Conservation (phyloP, 1,140 invertebrate genomes). For the Calephelis virginiensis region DNA sequence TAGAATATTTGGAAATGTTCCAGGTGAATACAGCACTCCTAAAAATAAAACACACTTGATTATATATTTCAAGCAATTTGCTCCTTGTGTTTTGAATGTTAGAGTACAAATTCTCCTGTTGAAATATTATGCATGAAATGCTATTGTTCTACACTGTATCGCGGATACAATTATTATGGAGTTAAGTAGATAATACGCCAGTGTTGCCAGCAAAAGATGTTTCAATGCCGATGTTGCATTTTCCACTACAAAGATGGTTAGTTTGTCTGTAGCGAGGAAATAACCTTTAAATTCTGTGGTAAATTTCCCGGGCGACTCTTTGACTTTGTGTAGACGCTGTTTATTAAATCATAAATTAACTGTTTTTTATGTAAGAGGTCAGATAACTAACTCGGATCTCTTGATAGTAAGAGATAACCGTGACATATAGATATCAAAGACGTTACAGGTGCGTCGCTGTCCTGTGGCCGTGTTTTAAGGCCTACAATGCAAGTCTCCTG, state of each 20-base stretch:
- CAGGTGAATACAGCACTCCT: conserved; percentile 26
- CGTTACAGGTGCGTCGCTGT: too few relatives aligned
- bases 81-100: neutral
- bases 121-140: neutral
- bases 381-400: too few relatives aligned
- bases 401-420: too few relatives aligned
- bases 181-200: conserved; percentile 37
- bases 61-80: conserved; percentile 15
- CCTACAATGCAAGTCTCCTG: too few relatives aligned
- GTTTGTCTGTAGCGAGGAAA: conserved; percentile 31
- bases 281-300: conserved; percentile 28
- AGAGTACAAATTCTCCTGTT: conserved; percentile 15
- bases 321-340: neutral
- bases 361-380: too few relatives aligned
- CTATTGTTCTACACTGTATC: conserved; percentile 23
- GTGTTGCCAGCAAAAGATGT: conserved; percentile 31
- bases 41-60: conserved; percentile 19
- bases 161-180: conserved; percentile 36
- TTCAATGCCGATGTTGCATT: conserved; percentile 34
- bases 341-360: too few relatives aligned
- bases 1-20: conserved; percentile 37
- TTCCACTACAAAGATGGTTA: conserved; percentile 33
- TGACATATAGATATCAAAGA: too few relatives aligned
- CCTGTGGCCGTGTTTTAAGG: too few relatives aligned
- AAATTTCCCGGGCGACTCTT: conserved; percentile 22